Conservation (phyloP, 2,888 invertebrate species). For the Coelinius sp. region DNA sequence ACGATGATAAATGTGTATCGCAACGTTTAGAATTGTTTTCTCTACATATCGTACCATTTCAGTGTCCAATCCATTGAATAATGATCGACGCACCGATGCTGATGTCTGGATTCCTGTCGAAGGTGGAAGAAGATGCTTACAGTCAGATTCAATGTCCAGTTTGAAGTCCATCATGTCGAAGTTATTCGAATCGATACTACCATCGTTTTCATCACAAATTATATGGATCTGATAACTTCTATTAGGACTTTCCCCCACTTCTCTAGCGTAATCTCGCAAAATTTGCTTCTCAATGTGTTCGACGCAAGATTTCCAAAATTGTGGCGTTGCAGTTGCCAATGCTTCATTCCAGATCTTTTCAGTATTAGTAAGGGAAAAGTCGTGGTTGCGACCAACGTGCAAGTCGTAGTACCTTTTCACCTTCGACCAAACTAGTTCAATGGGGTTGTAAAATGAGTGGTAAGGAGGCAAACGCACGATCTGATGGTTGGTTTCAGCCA, state of each 20-base stretch:
- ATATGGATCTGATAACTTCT: too few species aligned
- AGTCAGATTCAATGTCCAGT: too few species aligned
- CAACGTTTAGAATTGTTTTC: too few species aligned
- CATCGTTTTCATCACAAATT: too few species aligned
- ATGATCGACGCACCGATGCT: too few species aligned
- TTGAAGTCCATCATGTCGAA: too few species aligned
- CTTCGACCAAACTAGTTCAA: conserved; percentile 1
- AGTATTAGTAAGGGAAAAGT: background rate
- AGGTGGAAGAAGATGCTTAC: too few species aligned
- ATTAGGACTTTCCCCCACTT: background rate
- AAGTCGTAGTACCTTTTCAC: background rate
- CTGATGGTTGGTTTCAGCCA: background rate
- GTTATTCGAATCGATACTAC: too few species aligned
- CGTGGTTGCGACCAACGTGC: background rate
- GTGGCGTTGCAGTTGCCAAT: background rate
- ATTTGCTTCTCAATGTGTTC: background rate
- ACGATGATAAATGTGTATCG: too few species aligned
- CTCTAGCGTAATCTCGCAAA: background rate
- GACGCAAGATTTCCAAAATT: background rate
- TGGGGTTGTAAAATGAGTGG: conserved; percentile 13
- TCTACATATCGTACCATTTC: too few species aligned
- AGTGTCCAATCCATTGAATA: too few species aligned
- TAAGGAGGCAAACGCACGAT: conserved; percentile 8
- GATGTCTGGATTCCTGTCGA: too few species aligned
- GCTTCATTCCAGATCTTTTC: background rate